Base-by-base conservation (phyloP, 2,797 vertebrate genomes). In the Poeciliopsis gracilis region DNA sequence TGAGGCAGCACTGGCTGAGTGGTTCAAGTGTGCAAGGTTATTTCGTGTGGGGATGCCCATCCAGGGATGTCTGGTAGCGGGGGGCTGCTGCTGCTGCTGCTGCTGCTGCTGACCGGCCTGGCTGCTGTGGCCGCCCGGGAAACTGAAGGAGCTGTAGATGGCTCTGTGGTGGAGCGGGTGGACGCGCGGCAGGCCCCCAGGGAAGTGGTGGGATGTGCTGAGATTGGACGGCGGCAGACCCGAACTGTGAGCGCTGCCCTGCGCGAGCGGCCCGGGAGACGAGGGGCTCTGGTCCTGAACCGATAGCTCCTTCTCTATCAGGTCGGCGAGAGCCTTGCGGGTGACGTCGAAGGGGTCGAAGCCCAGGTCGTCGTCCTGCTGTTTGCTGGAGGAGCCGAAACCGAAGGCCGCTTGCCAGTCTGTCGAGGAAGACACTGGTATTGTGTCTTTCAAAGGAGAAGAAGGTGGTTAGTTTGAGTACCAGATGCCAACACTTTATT, bases 391-490 rank as follows among this genome's bases (percentile, higher is more conserved):
- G 80, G 98, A 98, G 93, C 98, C 98, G 82, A 99, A 99, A 90
- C 98, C 98, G 80, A 99, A 99, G 9, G 98, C 98, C 7, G 98
- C 98, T 96, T 99, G 98, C 98, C 98, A 99, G 96, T 99, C 98
- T 95, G 98, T 99, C 87, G 98, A 99, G 75, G 98, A 99, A 18
- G 98, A 97, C 87, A 99, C 98, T 79, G 98, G 98, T 93, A 99
- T 99, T 89, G 98, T 98, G 95, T 99, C 98, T 99, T 95, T 2
- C 73, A 76, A 45, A 51, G 55, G 51, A 49, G 66, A 57, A 55
- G 33, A 73, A 15, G 73, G 5, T 25, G 33, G 8, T 84, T 81
- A 86, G 10, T 71, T 46, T 45, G 59, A 47, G 46, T n/a, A 25
- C 12, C 20, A 47, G 18, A 6, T 15, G 3, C 46, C 1, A 6